phyloP scores from a whole-genome alignment of 2,888 invertebrate species.

The Drosophila ochracea region DNA sequence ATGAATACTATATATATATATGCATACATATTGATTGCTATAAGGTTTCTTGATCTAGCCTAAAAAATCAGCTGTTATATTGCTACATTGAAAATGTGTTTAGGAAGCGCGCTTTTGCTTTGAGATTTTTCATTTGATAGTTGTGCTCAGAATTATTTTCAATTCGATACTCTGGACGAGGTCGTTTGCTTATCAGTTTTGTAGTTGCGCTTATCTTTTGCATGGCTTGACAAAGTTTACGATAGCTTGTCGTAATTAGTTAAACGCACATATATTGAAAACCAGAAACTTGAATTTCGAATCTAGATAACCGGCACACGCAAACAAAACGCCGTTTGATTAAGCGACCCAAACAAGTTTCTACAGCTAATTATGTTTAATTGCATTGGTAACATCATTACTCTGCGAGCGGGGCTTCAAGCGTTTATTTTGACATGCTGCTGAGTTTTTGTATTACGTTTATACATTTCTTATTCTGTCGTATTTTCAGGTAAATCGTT shows the following conservation, averaged over 20 bases:
- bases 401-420: neutral
- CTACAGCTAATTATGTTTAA: conserved; percentile 6
- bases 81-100: neutral
- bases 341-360: conserved; percentile 33
- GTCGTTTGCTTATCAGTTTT: conserved; percentile 42
- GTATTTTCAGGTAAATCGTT: neutral
- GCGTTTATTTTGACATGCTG: conserved; percentile 1
- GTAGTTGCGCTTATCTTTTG: conserved; percentile 34
- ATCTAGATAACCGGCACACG: conserved; percentile 37
- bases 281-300: conserved; percentile 14
- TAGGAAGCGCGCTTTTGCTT: conserved; percentile 12
- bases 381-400: conserved; percentile 7
- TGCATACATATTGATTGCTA: conserved; percentile 29
- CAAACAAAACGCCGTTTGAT: conserved; percentile 26
- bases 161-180: conserved; percentile 46
- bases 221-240: conserved; percentile 1
- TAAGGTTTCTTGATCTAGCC: conserved; percentile 66
- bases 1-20: neutral
- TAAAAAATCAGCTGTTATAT: conserved; percentile 30
- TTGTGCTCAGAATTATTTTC: conserved; percentile 3
- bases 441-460: neutral
- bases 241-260: conserved; percentile 36
- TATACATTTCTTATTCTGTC: neutral
- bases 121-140: conserved; percentile 18
- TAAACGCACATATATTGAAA: conserved; percentile 23